Evolutionary conservation across 2,797 vertebrate species (phyloP).

Genomic region (Cirrhinus molitorella): DNA sequence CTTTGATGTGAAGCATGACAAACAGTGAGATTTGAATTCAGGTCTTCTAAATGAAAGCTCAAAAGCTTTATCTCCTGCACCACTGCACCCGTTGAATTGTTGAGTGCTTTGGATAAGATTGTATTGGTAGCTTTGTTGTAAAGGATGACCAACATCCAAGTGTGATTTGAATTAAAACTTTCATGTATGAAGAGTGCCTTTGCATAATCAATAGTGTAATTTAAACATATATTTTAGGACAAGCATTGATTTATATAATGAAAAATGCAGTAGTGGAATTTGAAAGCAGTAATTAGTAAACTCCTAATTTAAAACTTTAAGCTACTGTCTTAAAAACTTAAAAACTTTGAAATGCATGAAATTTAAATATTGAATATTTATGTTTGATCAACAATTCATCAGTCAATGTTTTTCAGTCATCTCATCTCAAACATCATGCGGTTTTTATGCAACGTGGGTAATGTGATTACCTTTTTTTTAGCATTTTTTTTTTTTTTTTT

Average conservation of each 20-base stretch:
- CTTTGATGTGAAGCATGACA: too few relatives aligned
- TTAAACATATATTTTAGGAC: background rate
- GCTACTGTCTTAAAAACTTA: background rate
- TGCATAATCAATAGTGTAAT: too few relatives aligned
- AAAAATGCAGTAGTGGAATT: background rate
- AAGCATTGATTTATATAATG: background rate
- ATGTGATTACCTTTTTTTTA: background rate
- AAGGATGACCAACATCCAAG: too few relatives aligned
- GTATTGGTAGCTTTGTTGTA: too few relatives aligned
- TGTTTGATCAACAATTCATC: background rate
- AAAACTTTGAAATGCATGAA: background rate
- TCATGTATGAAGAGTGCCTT: too few relatives aligned
- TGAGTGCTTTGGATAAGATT: too few relatives aligned
- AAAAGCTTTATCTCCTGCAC: too few relatives aligned
- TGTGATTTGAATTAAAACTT: too few relatives aligned
- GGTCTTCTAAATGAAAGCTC: too few relatives aligned
- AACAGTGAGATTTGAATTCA: too few relatives aligned
- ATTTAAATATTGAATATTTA: background rate
- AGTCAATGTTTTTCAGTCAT: background rate
- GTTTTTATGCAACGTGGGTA: background rate
- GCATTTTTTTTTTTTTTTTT: background rate
- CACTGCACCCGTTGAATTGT: too few relatives aligned
- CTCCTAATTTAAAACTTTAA: background rate
- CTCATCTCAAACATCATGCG: background rate
- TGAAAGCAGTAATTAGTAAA: background rate